Evolutionary conservation across 2,888 invertebrate species (phyloP).

Genomic region (Bugulina stolonifera): DNA sequence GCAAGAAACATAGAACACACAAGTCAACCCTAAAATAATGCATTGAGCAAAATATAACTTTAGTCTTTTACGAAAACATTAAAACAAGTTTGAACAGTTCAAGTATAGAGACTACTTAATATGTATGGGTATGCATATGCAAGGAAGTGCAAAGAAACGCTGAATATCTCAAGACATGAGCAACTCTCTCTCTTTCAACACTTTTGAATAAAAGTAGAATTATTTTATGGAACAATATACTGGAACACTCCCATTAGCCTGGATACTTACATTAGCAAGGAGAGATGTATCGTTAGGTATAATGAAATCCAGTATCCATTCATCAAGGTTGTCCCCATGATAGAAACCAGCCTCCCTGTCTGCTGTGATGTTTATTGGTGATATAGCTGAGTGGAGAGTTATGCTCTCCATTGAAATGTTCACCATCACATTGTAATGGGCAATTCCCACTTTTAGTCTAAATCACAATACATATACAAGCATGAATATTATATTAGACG

Average conservation of each 20-base stretch:
- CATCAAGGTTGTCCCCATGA: background rate
- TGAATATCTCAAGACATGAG: too few relatives aligned
- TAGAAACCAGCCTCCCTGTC: background rate
- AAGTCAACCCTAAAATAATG: background rate
- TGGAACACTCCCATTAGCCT: too few relatives aligned
- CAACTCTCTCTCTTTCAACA: too few relatives aligned
- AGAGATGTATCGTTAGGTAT: background rate
- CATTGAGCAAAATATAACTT: background rate
- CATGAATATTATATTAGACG: too few relatives aligned
- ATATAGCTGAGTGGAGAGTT: background rate
- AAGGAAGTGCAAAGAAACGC: too few relatives aligned
- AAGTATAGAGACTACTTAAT: too few relatives aligned
- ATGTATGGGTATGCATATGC: too few relatives aligned
- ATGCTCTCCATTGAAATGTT: background rate
- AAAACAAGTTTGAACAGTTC: too few relatives aligned
- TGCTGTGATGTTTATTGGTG: background rate
- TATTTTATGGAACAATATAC: too few relatives aligned
- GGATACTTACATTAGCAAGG: background rate
- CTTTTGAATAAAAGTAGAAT: too few relatives aligned
- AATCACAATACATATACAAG: too few relatives aligned
- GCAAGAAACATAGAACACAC: background rate
- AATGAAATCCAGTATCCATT: background rate
- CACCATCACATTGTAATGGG: background rate
- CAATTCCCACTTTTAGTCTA: too few relatives aligned
- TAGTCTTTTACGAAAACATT: background rate